phyloP scores from a whole-genome alignment of 1,140 invertebrate genomes.

The Drosophila prosaltans region DNA sequence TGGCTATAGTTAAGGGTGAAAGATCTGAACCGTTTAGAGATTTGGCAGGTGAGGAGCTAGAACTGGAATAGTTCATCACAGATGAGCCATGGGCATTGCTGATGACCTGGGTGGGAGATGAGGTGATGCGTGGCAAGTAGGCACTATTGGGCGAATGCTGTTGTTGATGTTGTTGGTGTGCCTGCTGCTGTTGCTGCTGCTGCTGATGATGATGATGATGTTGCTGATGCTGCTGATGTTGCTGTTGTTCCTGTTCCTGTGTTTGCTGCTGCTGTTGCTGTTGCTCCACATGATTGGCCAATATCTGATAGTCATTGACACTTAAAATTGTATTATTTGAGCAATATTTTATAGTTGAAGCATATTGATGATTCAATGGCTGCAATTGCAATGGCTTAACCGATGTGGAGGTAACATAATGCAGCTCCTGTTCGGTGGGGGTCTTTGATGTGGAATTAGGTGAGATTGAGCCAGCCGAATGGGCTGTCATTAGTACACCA shows the following conservation, averaged over 20 bases:
- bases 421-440: constrained; percentile 70
- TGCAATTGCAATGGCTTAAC: constrained; percentile 60
- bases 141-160: constrained; percentile 42
- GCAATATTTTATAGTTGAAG: constrained; percentile 81
- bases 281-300: constrained; percentile 59
- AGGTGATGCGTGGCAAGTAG: constrained; percentile 49
- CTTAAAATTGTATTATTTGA: constrained; percentile 74
- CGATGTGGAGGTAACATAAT: constrained; percentile 57
- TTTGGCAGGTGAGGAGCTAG: constrained; percentile 67
- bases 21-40: constrained; percentile 55
- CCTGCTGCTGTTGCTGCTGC: constrained; percentile 31
- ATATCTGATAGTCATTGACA: constrained; percentile 58
- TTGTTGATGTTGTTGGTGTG: constrained; percentile 34
- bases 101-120: constrained; percentile 61
- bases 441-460: constrained; percentile 67
- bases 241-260: constrained; percentile 36
- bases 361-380: constrained; percentile 72
- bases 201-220: constrained; percentile 25
- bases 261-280: constrained; percentile 33
- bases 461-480: constrained; percentile 63
- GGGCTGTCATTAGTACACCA: constrained; percentile 52
- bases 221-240: constrained; percentile 11
- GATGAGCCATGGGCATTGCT: constrained; percentile 55
- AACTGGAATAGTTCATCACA: constrained; percentile 60
- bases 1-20: constrained; percentile 14